Evolutionary conservation across 2,888 invertebrate species (phyloP).

Genomic region (Orthonychiurus folsomi): DNA sequence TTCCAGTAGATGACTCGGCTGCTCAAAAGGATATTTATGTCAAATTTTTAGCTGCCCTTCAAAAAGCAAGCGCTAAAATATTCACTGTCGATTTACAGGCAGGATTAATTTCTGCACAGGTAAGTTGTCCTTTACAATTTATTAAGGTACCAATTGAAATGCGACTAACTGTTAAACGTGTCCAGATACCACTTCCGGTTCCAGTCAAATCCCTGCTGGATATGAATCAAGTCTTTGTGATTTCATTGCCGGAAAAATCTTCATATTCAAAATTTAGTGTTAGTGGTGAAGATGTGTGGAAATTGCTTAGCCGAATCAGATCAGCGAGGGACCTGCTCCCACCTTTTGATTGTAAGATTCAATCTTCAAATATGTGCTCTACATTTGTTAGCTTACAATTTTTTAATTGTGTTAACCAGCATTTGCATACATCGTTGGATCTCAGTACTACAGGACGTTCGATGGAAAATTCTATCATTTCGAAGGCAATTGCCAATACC

Average conservation of each 20-base stretch:
- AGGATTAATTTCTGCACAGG: conserved; percentile 43
- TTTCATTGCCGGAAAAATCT: conserved; percentile 26
- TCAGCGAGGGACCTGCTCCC: not conserved
- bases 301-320: not conserved
- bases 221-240: conserved; percentile 49
- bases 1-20: conserved; percentile 55
- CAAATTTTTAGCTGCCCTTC: conserved; percentile 52
- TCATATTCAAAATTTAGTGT: not conserved
- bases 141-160: not conserved
- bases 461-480: conserved; percentile 72
- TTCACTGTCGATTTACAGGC: conserved; percentile 42
- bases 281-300: conserved; percentile 47
- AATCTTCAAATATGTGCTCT: conserved; percentile 15
- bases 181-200: conserved; percentile 43
- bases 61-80: conserved; percentile 45
- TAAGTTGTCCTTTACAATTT: conserved; percentile 18
- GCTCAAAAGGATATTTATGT: conserved; percentile 56
- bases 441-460: conserved; percentile 79
- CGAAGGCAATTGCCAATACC: conserved; percentile 71
- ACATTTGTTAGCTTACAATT: conserved; percentile 44
- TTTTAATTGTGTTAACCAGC: conserved; percentile 46
- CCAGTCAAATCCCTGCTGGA: conserved; percentile 51
- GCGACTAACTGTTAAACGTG: conserved; percentile 3
- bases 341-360: not conserved
- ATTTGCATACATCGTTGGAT: conserved; percentile 62